These are phyloP conservation scores for Muntiacus reevesi DNA, from an alignment of 2,113 vertebrate genomes.

Conservation along the genomic window DNA sequence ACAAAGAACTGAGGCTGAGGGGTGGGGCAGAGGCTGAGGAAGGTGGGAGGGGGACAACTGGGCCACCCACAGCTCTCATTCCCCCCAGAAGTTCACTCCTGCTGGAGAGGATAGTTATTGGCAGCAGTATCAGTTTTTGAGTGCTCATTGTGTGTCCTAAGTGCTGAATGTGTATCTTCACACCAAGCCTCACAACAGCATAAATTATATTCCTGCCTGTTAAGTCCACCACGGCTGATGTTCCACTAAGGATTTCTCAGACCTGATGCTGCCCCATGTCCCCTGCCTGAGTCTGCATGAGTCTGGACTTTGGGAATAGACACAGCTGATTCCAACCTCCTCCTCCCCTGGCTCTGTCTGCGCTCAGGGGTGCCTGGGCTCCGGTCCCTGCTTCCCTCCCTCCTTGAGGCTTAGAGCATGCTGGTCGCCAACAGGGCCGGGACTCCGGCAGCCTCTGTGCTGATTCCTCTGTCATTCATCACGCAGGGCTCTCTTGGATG, in stretches of 20 bases:
- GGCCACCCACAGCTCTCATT: no score
- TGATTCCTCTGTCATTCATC: background rate
- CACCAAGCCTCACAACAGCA: background rate
- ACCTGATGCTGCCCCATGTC: accelerated
- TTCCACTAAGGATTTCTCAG: background rate
- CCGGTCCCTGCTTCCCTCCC: background rate
- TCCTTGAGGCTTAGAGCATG: background rate
- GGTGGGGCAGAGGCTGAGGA: background rate
- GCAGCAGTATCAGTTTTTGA: background rate
- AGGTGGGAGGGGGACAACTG: background rate
- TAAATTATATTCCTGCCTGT: background rate
- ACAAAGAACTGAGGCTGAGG: background rate
- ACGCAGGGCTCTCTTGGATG: background rate
- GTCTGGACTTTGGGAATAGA: background rate
- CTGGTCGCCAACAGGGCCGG: background rate
- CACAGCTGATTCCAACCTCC: background rate
- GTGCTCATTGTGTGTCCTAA: accelerated
- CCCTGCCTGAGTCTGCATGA: background rate
- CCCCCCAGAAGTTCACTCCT: background rate
- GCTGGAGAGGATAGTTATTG: background rate
- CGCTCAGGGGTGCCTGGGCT: background rate
- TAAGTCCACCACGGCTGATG: background rate
- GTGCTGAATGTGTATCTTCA: background rate
- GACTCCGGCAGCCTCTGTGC: background rate
- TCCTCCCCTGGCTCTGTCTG: background rate